Evolutionary conservation across 2,888 invertebrate genomes (phyloP), one percentile per base, ranked within the genome.

Genomic region (Baccha elongata): DNA sequence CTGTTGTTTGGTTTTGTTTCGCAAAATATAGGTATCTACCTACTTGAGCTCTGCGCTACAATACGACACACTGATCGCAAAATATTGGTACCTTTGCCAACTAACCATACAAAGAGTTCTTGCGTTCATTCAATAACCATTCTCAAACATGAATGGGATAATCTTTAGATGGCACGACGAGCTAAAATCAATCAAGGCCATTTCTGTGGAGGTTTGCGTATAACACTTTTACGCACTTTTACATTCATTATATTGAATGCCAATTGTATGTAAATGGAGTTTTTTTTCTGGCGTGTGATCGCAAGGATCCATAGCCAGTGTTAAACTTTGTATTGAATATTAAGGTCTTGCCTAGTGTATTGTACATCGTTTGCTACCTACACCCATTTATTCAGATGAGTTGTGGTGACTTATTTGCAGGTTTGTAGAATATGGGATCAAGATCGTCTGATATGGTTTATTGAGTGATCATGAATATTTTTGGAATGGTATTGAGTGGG

Each of bases 211-310:
- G 64, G 29, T 50, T 52, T 26, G n/a, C n/a, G n/a, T n/a, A n/a
- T n/a, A n/a, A n/a, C n/a, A n/a, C n/a, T n/a, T n/a, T n/a, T n/a
- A n/a, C n/a, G n/a, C 37, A n/a, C n/a, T 10, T 76, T 53, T 67
- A 55, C 48, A 68, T 68, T 75, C 64, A 50, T 65, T 44, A 55
- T 35, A 75, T 37, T 75, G 75, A 71, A 75, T 71, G 50, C 44
- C 58, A 75, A 75, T 80, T 80, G 80, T 80, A 80, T 80, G 74
- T 19, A 48, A 80, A 80, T 78, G 7, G 23, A 29, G 23, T 23
- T n/a, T 40, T 35, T 50, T 44, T 42, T 50, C 26, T 26, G 19
- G 2, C 32, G n/a, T n/a, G 42, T 53, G 73, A 46, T 73, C 53
- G 35, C 40, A 67, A 44, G 64, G 69, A 75, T 75, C 75, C 69